Percentiles rank a stretch among this genome's conserved stretches.
phyloP scores from a whole-genome alignment of 2,113 vertebrate genomes.

The Ophthalmolycus amberensis region DNA sequence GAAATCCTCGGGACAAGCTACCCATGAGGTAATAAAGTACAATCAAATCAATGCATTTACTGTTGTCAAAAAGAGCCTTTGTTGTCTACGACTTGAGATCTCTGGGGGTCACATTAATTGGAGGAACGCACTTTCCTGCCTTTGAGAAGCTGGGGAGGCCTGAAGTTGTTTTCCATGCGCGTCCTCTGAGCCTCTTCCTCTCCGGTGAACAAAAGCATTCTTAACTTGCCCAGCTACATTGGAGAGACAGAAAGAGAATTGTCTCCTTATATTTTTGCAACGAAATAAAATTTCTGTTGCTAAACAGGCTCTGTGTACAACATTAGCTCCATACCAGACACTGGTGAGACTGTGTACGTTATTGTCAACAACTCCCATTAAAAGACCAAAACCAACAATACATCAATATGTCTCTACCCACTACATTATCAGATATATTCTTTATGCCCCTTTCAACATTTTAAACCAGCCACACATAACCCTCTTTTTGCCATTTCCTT shows the following conservation, averaged over 20 bases:
- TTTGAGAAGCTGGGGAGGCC: constrained; percentile 93
- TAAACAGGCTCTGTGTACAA: not conserved
- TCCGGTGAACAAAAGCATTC: constrained; percentile 87
- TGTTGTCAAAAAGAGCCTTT: constrained; percentile 13
- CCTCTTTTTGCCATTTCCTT: not conserved
- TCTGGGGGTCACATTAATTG: constrained; percentile 75
- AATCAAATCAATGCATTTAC: constrained; percentile 44
- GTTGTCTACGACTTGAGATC: not conserved
- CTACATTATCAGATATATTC: not conserved
- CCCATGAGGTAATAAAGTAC: constrained; percentile 13
- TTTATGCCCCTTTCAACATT: not conserved
- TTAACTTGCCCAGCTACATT: constrained; percentile 92
- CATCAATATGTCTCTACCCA: not conserved
- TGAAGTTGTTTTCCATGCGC: constrained; percentile 96
- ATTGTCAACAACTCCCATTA: not conserved
- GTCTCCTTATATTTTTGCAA: not conserved
- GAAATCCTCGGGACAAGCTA: constrained; percentile 29
- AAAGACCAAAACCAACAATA: not conserved
- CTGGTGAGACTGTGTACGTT: not conserved
- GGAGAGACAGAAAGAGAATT: constrained; percentile 6
- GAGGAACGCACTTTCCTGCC: constrained; percentile 91
- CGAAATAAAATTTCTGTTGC: not conserved
- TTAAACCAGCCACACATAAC: not conserved
- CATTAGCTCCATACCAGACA: not conserved
- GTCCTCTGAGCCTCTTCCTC: constrained; percentile 89